Conservation (phyloP, 2,113 vertebrate genomes). For the Saccopteryx bilineata region DNA sequence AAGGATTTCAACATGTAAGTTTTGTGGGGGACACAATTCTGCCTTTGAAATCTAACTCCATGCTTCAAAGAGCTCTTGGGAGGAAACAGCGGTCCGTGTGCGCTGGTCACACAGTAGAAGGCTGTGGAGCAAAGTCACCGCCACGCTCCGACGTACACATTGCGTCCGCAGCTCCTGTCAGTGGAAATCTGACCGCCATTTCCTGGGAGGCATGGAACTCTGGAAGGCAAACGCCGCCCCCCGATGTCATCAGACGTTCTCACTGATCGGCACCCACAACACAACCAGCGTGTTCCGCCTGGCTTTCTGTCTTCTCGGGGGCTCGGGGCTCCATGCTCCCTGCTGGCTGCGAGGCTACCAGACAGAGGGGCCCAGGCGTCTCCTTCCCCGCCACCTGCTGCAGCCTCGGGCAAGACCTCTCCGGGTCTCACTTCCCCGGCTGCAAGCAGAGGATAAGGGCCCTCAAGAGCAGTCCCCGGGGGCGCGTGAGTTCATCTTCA, state of each 20-base stretch:
- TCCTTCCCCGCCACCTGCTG: constrained; percentile 15
- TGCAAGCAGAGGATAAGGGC: constrained; percentile 42
- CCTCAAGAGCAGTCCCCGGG: neutral
- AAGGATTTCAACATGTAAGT: neutral
- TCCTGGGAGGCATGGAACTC: neutral
- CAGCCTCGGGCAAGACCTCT: constrained; percentile 57
- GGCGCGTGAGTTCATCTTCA: constrained; percentile 49
- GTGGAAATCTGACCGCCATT: neutral
- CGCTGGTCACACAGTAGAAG: too few relatives aligned
- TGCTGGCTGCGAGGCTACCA: neutral
- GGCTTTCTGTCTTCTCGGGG: neutral
- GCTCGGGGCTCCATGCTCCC: neutral
- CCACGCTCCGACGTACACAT: neutral
- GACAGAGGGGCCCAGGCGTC: neutral
- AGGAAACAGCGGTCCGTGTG: neutral
- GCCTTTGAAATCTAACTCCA: neutral
- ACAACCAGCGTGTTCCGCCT: neutral
- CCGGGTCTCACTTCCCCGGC: neutral
- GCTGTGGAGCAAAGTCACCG: too few relatives aligned
- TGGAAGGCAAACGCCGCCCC: neutral
- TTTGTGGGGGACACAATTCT: neutral
- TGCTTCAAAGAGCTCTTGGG: neutral
- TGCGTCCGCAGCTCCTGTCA: neutral
- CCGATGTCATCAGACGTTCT: neutral
- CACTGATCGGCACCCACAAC: neutral